Evolutionary conservation across 1,140 invertebrate genomes (phyloP).

Genomic region (Apocrypta bakeri): DNA sequence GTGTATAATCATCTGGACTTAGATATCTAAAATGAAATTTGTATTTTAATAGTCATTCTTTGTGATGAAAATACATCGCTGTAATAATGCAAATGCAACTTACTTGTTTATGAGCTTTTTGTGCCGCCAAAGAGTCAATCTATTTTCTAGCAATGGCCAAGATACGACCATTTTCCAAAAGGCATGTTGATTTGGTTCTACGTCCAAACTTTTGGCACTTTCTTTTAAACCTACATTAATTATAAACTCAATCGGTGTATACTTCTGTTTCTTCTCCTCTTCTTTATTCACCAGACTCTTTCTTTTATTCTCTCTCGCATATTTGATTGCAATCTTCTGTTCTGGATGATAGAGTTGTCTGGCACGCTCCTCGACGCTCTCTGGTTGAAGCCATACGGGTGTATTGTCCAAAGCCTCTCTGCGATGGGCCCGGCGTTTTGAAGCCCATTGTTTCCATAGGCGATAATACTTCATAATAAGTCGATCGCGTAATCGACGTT

Average conservation of each 20-base stretch:
- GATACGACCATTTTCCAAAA: slow-evolving; percentile 83
- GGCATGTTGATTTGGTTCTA: slow-evolving; percentile 64
- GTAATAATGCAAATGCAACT: not conserved
- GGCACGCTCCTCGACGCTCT: slow-evolving; percentile 74
- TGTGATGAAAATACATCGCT: not conserved
- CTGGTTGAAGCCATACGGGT: slow-evolving; percentile 77
- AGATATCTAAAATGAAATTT: slow-evolving; percentile 56
- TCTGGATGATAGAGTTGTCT: slow-evolving; percentile 70
- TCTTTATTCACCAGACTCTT: slow-evolving; percentile 26
- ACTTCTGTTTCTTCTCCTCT: not conserved
- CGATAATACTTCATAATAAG: slow-evolving; percentile 73
- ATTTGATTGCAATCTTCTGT: slow-evolving; percentile 71
- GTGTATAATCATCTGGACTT: slow-evolving; percentile 56
- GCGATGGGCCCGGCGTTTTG: slow-evolving; percentile 66
- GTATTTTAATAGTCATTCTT: not conserved
- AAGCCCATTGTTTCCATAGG: slow-evolving; percentile 68
- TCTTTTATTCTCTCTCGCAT: slow-evolving; percentile 66
- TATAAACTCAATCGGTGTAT: slow-evolving; percentile 60
- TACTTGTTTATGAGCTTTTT: slow-evolving; percentile 61
- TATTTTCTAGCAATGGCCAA: slow-evolving; percentile 71
- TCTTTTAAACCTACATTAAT: slow-evolving; percentile 66
- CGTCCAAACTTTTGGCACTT: slow-evolving; percentile 58
- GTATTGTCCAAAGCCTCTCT: slow-evolving; percentile 75
- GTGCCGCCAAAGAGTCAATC: slow-evolving; percentile 60
- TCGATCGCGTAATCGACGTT: slow-evolving; percentile 53